Evolutionary conservation across 2,888 invertebrate species (phyloP).

Genomic region (Muschampia plurimacula): DNA sequence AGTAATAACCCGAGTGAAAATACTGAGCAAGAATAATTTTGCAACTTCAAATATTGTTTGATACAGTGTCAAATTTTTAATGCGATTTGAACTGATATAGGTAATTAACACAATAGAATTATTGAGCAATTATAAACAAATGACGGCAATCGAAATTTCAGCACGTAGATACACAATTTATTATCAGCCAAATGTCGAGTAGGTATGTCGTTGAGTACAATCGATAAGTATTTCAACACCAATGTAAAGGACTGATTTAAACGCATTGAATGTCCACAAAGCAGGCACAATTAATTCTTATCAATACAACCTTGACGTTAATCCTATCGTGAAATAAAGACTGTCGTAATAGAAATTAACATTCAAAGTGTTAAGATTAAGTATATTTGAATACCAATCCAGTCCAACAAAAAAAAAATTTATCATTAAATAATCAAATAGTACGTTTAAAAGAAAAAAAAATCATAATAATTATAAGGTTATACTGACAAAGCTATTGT

Average conservation of each 20-base stretch:
- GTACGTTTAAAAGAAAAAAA: too few species aligned
- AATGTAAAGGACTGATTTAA: neutral
- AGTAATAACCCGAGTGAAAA: too few species aligned
- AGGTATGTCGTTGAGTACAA: neutral
- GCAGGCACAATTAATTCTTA: conserved; percentile 6
- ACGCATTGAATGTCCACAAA: neutral
- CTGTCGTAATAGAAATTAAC: neutral
- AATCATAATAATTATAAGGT: too few species aligned
- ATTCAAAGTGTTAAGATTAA: neutral
- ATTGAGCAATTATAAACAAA: neutral
- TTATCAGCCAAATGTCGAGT: conserved; percentile 12
- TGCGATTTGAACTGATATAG: too few species aligned
- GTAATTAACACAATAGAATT: neutral
- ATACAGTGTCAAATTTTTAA: too few species aligned
- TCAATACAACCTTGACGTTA: conserved; percentile 5
- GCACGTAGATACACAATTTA: neutral
- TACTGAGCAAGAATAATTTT: too few species aligned
- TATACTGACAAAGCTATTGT: too few species aligned
- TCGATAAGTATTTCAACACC: conserved; percentile 20
- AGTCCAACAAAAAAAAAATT: too few species aligned
- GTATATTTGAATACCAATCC: too few species aligned
- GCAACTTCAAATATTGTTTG: too few species aligned
- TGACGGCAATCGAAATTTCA: neutral
- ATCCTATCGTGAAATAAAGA: conserved; percentile 5
- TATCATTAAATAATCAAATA: too few species aligned